Evolutionary conservation across 2,113 vertebrate genomes (phyloP).

Genomic region (Chaenocephalus aceratus): DNA sequence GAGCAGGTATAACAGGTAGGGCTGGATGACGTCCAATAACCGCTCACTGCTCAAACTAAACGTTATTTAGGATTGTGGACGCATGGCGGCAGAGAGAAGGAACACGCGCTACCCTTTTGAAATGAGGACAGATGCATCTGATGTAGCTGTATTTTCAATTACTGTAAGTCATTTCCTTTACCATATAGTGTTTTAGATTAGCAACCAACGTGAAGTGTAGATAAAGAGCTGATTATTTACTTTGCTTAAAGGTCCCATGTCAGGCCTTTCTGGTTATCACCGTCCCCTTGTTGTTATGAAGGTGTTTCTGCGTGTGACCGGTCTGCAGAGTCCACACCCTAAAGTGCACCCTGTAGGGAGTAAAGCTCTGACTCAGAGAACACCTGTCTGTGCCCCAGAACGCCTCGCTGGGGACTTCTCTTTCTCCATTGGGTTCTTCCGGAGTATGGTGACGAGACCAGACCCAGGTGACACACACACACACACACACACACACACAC

Average conservation of each 20-base stretch:
- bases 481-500: too few relatives aligned
- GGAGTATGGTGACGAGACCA: too few relatives aligned
- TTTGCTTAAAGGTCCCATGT: not conserved
- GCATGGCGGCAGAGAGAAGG: not conserved
- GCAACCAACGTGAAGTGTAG: not conserved
- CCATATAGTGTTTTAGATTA: not conserved
- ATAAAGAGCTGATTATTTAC: not conserved
- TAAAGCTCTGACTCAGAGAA: too few relatives aligned
- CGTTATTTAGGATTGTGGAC: not conserved
- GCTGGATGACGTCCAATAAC: not conserved
- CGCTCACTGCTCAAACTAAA: not conserved
- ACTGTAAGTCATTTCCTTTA: not conserved
- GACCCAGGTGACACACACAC: too few relatives aligned
- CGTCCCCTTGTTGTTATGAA: too few relatives aligned
- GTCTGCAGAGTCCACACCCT: too few relatives aligned
- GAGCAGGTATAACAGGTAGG: not conserved
- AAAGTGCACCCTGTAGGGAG: too few relatives aligned
- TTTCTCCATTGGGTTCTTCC: too few relatives aligned
- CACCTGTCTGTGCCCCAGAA: too few relatives aligned
- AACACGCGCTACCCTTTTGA: not conserved
- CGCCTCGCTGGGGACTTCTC: too few relatives aligned
- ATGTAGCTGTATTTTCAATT: not conserved
- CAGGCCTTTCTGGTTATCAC: too few relatives aligned
- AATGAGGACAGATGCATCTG: not conserved
- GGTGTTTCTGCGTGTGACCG: too few relatives aligned